These are phyloP conservation scores for Ascaphus truei DNA, from an alignment of 2,113 vertebrate species.

Conservation along the genomic window DNA sequence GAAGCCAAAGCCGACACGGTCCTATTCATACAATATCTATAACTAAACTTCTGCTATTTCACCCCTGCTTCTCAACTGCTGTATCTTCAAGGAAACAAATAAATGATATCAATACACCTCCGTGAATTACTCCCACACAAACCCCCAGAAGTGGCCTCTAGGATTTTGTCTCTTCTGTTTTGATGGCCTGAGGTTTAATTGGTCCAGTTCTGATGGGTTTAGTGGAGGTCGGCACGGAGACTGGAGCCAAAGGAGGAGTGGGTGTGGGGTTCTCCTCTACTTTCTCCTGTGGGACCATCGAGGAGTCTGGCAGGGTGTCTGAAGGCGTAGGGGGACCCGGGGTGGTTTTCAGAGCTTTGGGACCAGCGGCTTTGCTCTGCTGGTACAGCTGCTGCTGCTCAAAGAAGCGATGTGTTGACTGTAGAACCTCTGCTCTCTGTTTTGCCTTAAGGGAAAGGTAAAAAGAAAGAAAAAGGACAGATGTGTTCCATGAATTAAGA, in stretches of 20 bases:
- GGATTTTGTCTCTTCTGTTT: constrained; percentile 94
- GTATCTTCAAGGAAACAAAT: constrained; percentile 12
- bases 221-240: constrained; percentile 56
- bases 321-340: constrained; percentile 68
- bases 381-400: constrained; percentile 84
- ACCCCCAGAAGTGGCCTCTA: constrained; percentile 44
- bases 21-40: not conserved
- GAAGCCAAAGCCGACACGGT: not conserved
- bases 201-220: constrained; percentile 97
- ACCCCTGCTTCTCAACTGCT: constrained; percentile 8
- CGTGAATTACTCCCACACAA: constrained; percentile 38
- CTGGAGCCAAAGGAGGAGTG: constrained; percentile 41
- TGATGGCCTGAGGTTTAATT: constrained; percentile 97
- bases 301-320: constrained; percentile 65
- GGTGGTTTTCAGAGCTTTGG: constrained; percentile 76
- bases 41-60: not conserved
- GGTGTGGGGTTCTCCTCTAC: constrained; percentile 69
- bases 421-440: constrained; percentile 96
- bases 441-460: constrained; percentile 76
- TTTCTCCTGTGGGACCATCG: constrained; percentile 70
- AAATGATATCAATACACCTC: not conserved
- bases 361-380: constrained; percentile 79
- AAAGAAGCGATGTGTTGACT: constrained; percentile 97
- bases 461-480: constrained; percentile 33
- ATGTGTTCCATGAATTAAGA: constrained; percentile 25